phyloP scores from a whole-genome alignment of 2,888 invertebrate genomes.

The Drosophila nr. fundita region DNA sequence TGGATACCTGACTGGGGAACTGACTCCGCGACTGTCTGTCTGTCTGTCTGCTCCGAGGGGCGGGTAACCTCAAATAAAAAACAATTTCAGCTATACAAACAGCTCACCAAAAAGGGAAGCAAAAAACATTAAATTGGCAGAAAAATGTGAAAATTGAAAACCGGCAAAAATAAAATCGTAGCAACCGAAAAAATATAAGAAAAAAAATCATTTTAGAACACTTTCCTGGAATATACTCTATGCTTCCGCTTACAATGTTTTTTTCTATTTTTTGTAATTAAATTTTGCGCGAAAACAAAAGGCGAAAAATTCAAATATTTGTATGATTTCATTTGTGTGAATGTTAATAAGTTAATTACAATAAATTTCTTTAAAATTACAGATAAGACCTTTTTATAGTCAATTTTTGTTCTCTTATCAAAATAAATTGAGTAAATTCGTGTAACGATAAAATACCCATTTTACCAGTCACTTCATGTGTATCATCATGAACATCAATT shows the following conservation, averaged over 20 bases:
- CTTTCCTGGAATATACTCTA: neutral
- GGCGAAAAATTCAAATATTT: neutral
- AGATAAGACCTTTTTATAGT: neutral
- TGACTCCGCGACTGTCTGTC: conserved; percentile 36
- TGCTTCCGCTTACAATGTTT: neutral
- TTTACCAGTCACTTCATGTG: neutral
- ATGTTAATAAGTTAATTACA: neutral
- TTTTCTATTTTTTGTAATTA: neutral
- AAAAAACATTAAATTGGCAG: conserved; percentile 72
- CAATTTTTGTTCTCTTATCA: neutral
- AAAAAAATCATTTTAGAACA: neutral
- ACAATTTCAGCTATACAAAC: conserved; percentile 77
- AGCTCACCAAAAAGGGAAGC: conserved; percentile 53
- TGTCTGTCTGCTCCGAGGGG: conserved; percentile 43
- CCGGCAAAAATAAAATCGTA: conserved; percentile 22
- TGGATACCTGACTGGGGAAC: conserved; percentile 57
- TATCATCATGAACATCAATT: conserved; percentile 31
- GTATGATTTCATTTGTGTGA: neutral
- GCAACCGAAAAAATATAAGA: conserved; percentile 32
- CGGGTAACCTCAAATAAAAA: conserved; percentile 76
- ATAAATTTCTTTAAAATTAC: neutral
- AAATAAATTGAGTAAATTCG: neutral
- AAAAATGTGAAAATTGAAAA: conserved; percentile 48
- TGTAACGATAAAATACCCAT: neutral
- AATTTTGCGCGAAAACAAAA: neutral